phyloP scores from a whole-genome alignment of 2,113 vertebrate species.

The Eretmodus cyanostictus region DNA sequence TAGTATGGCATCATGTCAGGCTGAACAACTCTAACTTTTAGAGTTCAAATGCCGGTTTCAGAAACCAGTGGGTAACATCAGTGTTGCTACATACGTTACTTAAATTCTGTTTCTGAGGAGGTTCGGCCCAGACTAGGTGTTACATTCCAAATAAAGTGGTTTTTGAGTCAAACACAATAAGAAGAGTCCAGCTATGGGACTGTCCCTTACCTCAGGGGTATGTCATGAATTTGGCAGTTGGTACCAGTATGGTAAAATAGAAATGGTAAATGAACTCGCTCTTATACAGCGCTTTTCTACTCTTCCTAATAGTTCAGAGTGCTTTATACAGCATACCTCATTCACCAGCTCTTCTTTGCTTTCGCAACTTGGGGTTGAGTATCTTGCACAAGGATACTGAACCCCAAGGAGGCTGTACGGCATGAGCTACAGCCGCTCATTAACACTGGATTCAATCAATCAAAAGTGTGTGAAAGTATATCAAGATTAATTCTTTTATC shows the following conservation, averaged over 20 bases:
- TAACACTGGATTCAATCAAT: background rate
- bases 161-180: background rate
- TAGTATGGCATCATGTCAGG: background rate
- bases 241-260: background rate
- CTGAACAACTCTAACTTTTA: background rate
- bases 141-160: accelerated
- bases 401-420: background rate
- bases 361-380: background rate
- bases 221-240: background rate
- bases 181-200: background rate
- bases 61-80: background rate
- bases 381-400: background rate
- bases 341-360: background rate
- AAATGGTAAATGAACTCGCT: accelerated
- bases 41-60: background rate
- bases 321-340: background rate
- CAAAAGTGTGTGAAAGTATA: background rate
- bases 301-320: background rate
- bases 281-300: background rate
- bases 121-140: background rate
- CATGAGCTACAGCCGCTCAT: background rate
- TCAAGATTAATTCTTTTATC: background rate
- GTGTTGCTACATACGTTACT: background rate
- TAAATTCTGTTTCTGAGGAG: background rate
- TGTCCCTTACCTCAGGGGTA: background rate